Evolutionary conservation across 2,113 vertebrate species (phyloP).

Genomic region (Myiagra hebetior): DNA sequence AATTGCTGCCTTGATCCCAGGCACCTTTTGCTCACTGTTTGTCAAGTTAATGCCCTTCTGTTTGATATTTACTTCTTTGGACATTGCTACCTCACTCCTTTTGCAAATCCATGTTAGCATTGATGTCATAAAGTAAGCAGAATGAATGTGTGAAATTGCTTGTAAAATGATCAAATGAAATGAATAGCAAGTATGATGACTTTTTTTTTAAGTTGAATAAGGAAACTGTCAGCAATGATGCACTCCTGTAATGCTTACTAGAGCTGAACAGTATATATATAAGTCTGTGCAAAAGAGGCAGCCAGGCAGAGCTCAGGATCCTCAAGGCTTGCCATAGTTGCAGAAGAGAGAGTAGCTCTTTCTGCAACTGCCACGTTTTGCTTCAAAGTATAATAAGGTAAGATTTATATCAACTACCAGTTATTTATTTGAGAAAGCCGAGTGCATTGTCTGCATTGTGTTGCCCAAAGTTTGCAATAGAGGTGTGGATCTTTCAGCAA

Average conservation of each 20-base stretch:
- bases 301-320: slow-evolving; percentile 65
- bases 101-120: slow-evolving; percentile 47
- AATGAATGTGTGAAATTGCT: slow-evolving; percentile 71
- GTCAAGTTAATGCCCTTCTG: slow-evolving; percentile 36
- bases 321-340: slow-evolving; percentile 52
- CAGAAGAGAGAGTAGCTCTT: slow-evolving; percentile 5
- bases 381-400: slow-evolving; percentile 64
- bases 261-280: slow-evolving; percentile 74
- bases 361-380: slow-evolving; percentile 5
- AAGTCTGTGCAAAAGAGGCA: slow-evolving; percentile 55
- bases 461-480: neutral
- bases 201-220: slow-evolving; percentile 52
- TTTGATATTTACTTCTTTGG: slow-evolving; percentile 63
- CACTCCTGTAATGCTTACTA: slow-evolving; percentile 67
- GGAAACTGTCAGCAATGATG: slow-evolving; percentile 70
- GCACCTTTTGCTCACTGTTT: slow-evolving; percentile 17
- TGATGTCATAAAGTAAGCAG: slow-evolving; percentile 71
- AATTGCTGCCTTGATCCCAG: neutral
- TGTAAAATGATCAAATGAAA: slow-evolving; percentile 70
- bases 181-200: slow-evolving; percentile 58
- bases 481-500: neutral
- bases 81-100: slow-evolving; percentile 57
- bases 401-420: slow-evolving; percentile 2
- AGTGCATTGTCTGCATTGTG: neutral
- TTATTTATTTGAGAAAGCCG: neutral